Conservation (phyloP, 2,113 vertebrate genomes). For the Mellivora capensis region DNA sequence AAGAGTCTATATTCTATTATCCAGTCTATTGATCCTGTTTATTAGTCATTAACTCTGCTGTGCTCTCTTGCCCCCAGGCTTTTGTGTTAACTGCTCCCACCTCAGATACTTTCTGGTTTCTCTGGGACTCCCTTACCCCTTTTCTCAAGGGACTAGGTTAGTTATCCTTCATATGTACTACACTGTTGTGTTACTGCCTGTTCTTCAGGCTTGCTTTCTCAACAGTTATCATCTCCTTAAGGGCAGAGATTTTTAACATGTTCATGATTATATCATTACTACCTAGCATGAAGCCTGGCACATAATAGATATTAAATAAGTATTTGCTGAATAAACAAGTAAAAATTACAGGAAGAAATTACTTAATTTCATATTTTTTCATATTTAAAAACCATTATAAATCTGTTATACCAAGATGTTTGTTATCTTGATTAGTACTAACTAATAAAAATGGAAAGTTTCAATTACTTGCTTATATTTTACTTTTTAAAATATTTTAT, state of each 20-base stretch:
- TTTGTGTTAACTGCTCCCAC: not conserved
- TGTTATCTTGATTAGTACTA: constrained; percentile 22
- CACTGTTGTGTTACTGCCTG: not conserved
- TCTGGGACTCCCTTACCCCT: not conserved
- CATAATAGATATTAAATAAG: constrained; percentile 7
- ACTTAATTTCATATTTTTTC: constrained; percentile 24
- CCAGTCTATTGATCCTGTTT: not conserved
- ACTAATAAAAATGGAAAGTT: not conserved
- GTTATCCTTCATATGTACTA: not conserved
- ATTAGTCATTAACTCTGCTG: not conserved
- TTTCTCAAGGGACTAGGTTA: not conserved
- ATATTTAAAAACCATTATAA: constrained; percentile 33
- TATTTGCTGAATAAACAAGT: constrained; percentile 7
- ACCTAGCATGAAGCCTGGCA: not conserved
- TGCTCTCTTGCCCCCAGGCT: not conserved
- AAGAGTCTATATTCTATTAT: not conserved
- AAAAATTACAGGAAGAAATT: not conserved
- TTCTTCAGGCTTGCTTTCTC: not conserved
- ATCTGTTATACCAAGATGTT: not conserved
- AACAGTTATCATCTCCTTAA: not conserved
- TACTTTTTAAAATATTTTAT: not conserved
- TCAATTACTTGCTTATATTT: constrained; percentile 8
- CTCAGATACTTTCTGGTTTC: not conserved
- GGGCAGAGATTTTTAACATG: not conserved
- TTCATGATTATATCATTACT: not conserved